These are phyloP conservation scores for Pteromalus puparum DNA, from an alignment of 1,140 invertebrate species.

Conservation along the genomic window DNA sequence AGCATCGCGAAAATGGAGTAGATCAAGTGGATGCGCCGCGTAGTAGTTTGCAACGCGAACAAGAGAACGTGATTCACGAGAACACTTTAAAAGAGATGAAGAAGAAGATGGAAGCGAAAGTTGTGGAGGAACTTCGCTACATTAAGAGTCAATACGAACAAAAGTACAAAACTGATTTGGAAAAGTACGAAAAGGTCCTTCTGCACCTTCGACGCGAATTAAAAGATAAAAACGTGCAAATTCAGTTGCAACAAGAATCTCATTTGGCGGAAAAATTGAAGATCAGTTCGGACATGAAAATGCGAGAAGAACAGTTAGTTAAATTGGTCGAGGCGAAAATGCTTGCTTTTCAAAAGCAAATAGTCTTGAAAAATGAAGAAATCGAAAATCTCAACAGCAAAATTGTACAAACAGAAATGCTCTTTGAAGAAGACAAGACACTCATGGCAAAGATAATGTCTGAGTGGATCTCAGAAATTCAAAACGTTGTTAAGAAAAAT, in stretches of 20 bases:
- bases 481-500: constrained; percentile 7
- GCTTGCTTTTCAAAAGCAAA: not conserved
- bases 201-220: not conserved
- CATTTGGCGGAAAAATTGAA: not conserved
- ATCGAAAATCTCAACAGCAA: not conserved
- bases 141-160: constrained; percentile 12
- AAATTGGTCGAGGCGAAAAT: constrained; percentile 1
- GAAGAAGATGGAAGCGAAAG: not conserved
- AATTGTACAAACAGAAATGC: not conserved
- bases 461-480: constrained; percentile 29
- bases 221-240: not conserved
- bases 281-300: not conserved
- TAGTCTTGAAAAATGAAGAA: not conserved
- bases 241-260: not conserved
- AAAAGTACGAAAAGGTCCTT: not conserved
- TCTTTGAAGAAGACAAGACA: constrained; percentile 10
- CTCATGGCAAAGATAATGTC: constrained; percentile 6
- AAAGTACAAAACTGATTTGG: not conserved
- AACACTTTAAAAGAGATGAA: not conserved
- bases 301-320: not conserved
- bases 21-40: not conserved
- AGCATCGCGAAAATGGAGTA: not conserved
- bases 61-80: not conserved
- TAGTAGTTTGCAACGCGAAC: not conserved
- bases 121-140: not conserved